Evolutionary conservation across 2,113 vertebrate species (phyloP), one percentile per base, ranked within the genome.

Genomic region (Otus sunia): DNA sequence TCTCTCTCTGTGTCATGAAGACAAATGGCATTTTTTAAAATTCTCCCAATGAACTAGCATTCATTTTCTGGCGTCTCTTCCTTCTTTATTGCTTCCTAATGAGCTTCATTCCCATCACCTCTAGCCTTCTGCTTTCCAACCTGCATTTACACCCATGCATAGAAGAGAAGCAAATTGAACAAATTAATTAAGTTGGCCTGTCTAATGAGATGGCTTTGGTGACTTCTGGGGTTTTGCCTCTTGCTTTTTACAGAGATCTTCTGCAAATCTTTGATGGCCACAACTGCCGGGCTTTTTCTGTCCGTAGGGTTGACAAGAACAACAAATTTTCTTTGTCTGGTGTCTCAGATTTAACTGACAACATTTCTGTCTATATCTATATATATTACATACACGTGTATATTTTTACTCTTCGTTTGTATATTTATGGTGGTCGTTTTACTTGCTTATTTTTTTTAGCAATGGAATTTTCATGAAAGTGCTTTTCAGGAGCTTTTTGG

Each of bases 21-120:
- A 98, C 96, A 98, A 97, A 98, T 98, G 92, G 82, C 69, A 82
- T 94, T 95, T 90, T 93, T 92, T n/a, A 90, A 93, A 95, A 94
- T 91, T 96, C 83, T 93, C 81, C 92, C 86, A 62, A 45, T 92
- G 93, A 97, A 79, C 69, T 72, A 85, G 55, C 88, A 75, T 94
- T 92, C 86, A 92, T 97, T 97, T 96, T 90, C 92, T 94, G 73
- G 69, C 53, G 45, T 93, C 71, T 90, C 91, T 94, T 93, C 71
- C 76, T 74, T 85, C 84, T 79, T 88, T 95, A 96, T 89, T 94
- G 95, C 97, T 96, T 98, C 93, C 94, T 98, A 98, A 98, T 97
- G 95, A 98, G 96, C 85, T 97, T 75, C 22, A 11, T 89, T 95
- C 96, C 86, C 72, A 82, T 94, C 92, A 87, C 90, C 95, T 96